Base-by-base conservation (phyloP, 2,888 invertebrate genomes). In the Antheraea assamensis region DNA sequence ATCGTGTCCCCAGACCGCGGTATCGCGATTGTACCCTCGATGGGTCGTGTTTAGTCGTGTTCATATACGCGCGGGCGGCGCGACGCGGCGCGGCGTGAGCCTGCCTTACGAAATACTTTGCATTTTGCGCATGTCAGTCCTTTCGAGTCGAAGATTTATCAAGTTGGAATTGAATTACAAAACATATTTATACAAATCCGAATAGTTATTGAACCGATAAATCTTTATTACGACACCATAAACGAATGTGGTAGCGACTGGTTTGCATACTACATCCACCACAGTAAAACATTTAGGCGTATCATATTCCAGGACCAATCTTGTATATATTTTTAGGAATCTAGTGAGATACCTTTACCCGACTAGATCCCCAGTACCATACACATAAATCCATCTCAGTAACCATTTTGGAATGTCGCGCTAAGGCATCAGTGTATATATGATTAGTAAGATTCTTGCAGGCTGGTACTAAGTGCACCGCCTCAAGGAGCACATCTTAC, bases 81-180 rank as follows among this genome's bases (percentile, higher is more conserved):
- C n/a, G n/a, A 3, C n/a, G 55, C 24, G 58, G 24, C 58, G 58
- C 24, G 13, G n/a, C 58, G 24, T 24, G 58, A 27, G 61, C 17
- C 19, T 64, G 61, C 61, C 30, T 64, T 64, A 64, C 27, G 61
- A 64, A 64, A 64, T 64, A 17, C 5, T 64, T 64, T 64, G 61
- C 61, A 64, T 64, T 30, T 64, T 3, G 58, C 17, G 61, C 61
- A 17, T 64, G 61, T 4, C 61, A 64, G 61, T 15, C 61, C 61
- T 64, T 64, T 30, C 30, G 61, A 15, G 15, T 64, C 61, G 30
- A 64, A 30, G 61, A 30, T 64, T 64, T 64, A 64, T 64, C 8
- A 17, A 30, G 5, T 5, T 64, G 15, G 61, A 64, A 64, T 30
- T 64, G 61, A 64, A 64, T 64, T 64, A 64, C 61, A 27, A 64